Percentiles rank a stretch among this genome's conserved stretches.
phyloP scores from a whole-genome alignment of 2,888 invertebrate genomes.

The Tachina fera region DNA sequence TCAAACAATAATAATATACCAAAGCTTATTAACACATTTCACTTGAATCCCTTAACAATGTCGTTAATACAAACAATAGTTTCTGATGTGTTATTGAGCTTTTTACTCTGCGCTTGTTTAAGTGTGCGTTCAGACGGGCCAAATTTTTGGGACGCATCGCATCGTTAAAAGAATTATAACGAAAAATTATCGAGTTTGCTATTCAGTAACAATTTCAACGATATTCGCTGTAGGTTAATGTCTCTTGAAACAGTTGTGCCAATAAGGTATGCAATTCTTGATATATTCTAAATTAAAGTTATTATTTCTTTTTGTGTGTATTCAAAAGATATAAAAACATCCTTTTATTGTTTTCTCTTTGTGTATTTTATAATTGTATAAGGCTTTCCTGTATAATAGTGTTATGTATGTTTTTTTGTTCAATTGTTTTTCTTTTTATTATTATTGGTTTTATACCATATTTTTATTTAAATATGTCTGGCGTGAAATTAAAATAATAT shows the following conservation, averaged over 20 bases:
- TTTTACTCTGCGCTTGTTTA: neutral
- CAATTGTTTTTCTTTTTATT: slow-evolving; percentile 60
- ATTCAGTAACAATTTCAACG: no score
- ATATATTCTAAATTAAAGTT: no score
- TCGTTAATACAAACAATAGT: slow-evolving; percentile 65
- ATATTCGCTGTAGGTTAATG: no score
- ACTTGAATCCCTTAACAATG: slow-evolving; percentile 78
- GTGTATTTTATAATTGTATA: slow-evolving; percentile 22
- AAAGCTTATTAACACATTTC: slow-evolving; percentile 81
- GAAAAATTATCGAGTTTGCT: no score
- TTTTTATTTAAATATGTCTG: slow-evolving; percentile 72
- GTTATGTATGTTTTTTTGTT: slow-evolving; percentile 53
- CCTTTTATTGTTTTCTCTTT: slow-evolving; percentile 20
- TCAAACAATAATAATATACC: slow-evolving; percentile 25
- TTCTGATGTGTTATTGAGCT: slow-evolving; percentile 12
- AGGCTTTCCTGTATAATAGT: slow-evolving; percentile 23
- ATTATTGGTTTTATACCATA: slow-evolving; percentile 69
- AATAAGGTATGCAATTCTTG: no score
- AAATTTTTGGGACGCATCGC: no score
- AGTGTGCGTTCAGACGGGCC: no score
- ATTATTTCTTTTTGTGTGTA: neutral
- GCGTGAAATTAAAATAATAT: slow-evolving; percentile 81
- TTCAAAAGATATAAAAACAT: neutral
- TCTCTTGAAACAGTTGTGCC: no score
- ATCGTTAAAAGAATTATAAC: no score